Base-by-base conservation (phyloP, 2,113 vertebrate species). In the Psephotus haematonotus region DNA sequence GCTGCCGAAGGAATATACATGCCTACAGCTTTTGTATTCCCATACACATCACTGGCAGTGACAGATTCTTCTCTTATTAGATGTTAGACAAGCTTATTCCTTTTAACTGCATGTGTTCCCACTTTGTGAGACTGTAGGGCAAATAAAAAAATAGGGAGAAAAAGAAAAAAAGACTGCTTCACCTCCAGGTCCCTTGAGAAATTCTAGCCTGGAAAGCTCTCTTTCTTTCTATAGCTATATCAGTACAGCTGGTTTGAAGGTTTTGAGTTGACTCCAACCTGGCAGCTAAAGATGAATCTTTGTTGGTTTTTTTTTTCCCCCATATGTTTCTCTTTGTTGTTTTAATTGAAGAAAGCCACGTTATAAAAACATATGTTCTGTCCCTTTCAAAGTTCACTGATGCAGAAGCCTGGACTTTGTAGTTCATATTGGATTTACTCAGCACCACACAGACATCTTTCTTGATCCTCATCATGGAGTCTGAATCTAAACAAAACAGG, bases 21-120 rank as follows among this genome's bases (percentile, higher is more conserved):
- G 82, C 88, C 71, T 72, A 49, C 28, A 93, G 83, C 28, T 89
- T 91, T 93, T 95, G 72, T 93, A 85, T 94, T 92, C 84, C 82
- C 57, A 70, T 92, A 96, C 86, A 93, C 49, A 90, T 76, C 82
- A 91, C 91, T 47, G 60, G 27, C 69, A 37, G 79, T 95, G 80
- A 91, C 78, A 93, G 90, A 88, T 95, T 95, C 91, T 43, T 87
- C 63, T 86, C 90, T 92, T 90, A 89, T 95, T 95, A 94, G 35
- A 83, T 86, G 71, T 93, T 78, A 92, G 67, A 82, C 71, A 91
- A 90, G 63, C 41, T 80, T 82, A 82, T 60, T 86, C 49, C 60
- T 96, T 96, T 94, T 72, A 82, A 76, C 39, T 92, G 95, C 71
- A 65, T 88, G 25, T 74, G 67, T 83, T 95, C 57, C 43, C 57